Evolutionary conservation across 2,797 vertebrate species (phyloP), one percentile per base, ranked within the genome.

Genomic region (Anguilla anguilla): DNA sequence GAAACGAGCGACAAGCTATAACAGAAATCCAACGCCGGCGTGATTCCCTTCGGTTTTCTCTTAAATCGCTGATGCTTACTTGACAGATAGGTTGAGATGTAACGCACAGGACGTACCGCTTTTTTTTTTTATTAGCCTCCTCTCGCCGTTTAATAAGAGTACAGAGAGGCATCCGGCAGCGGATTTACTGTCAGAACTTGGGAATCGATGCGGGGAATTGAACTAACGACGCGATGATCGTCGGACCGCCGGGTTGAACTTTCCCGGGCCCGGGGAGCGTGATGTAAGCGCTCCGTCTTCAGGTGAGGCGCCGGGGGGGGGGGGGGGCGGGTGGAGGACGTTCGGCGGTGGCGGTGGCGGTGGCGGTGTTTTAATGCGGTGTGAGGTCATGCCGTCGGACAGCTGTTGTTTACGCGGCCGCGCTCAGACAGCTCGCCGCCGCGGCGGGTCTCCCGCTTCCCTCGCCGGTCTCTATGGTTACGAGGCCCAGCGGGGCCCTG

Each of bases 1-100:
- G 77, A 88, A 72, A 53, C 81, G 83, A 90, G 86, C 90, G 85
- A 17, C 82, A 74, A 86, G 81, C 74, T 72, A 86, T 89, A 19
- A 91, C 84, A 79, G 88, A 86, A 69, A 57, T 88, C 67, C 88
- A 35, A 1, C 35, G 35, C 35, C 35, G 35, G 35, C 1, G 35
- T 35, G 35, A 35, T 1, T 35, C 35, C 35, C 35, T 35, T 35
- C 35, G 1, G 49, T 51, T 4, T 51, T 9, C 49, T 4, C 10
- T 86, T 88, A 85, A 88, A 88, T 88, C 61, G 85, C 83, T 59
- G 83, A 84, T 53, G 11, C 31, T 19, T n/a, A 39, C 67, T 19
- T 67, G 84, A 67, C 84, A 43, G 55, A 13, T n/a, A 2, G 64
- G 84, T 57, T 59, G 31, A 46, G 74, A 43, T 64, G 3, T 85